Evolutionary conservation across 2,113 vertebrate species (phyloP).

Genomic region (Tachuris rubrigastra): DNA sequence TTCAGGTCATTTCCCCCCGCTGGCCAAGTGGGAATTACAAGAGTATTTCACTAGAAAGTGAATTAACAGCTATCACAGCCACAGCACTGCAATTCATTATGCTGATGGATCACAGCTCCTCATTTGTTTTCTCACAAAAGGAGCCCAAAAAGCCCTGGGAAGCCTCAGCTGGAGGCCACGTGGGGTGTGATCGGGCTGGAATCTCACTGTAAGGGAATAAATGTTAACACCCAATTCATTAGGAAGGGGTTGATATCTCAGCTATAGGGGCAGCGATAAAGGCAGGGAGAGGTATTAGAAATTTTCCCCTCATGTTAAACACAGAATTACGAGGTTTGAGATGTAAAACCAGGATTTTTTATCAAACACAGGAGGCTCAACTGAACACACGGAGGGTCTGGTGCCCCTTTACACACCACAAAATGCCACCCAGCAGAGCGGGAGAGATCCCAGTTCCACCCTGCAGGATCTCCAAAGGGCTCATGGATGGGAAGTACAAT

Average conservation of each 20-base stretch:
- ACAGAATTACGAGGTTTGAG: not conserved
- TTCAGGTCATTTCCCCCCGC: conserved; percentile 1
- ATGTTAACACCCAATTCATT: not conserved
- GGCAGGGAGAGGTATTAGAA: not conserved
- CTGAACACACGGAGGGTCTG: no score
- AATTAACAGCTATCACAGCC: not conserved
- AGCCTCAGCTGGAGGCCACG: not conserved
- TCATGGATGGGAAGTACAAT: not conserved
- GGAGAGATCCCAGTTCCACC: not conserved
- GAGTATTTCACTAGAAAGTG: not conserved
- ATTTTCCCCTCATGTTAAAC: not conserved
- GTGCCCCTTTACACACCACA: no score
- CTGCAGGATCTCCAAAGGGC: not conserved
- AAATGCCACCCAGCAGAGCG: not conserved
- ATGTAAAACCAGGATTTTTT: not conserved
- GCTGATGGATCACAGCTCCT: not conserved
- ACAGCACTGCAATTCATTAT: not conserved
- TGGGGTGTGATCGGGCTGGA: no score
- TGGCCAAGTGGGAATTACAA: not conserved
- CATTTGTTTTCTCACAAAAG: not conserved
- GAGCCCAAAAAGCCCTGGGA: not conserved
- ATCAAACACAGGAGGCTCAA: not conserved
- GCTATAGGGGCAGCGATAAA: not conserved
- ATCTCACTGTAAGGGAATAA: not conserved
- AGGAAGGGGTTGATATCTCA: not conserved